Evolutionary conservation across 2,888 invertebrate genomes (phyloP).

Genomic region (Pomacea canaliculata): DNA sequence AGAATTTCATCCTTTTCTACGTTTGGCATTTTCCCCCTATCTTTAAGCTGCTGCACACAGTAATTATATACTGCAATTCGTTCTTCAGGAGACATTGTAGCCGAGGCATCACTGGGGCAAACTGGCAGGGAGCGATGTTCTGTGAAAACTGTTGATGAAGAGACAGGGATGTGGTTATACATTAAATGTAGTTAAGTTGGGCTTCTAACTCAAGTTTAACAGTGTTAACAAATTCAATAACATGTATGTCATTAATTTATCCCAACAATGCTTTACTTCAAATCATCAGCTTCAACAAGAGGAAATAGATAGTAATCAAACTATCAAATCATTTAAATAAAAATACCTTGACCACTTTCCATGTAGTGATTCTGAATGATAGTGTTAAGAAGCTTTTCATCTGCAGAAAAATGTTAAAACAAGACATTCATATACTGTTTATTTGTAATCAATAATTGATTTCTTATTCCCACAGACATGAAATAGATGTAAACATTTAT

Average conservation of each 20-base stretch:
- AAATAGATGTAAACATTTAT: too few species aligned
- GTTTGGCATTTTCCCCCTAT: constrained; percentile 46
- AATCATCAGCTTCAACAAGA: too few species aligned
- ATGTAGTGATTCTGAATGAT: constrained; percentile 44
- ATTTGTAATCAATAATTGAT: too few species aligned
- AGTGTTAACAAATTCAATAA: neutral
- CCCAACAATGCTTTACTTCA: too few species aligned
- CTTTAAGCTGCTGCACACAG: constrained; percentile 52
- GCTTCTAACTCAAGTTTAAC: too few species aligned
- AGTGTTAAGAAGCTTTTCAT: constrained; percentile 48
- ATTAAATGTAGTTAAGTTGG: neutral
- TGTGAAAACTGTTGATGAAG: constrained; percentile 46
- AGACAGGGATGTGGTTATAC: neutral
- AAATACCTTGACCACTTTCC: constrained; percentile 31
- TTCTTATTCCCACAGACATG: too few species aligned
- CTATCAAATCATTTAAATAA: too few species aligned
- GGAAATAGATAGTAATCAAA: too few species aligned
- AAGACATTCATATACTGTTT: neutral
- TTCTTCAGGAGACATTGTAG: constrained; percentile 56
- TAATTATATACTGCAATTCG: constrained; percentile 62
- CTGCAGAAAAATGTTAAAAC: constrained; percentile 36
- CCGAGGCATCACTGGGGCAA: constrained; percentile 52
- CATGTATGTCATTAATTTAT: too few species aligned
- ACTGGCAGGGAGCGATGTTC: constrained; percentile 54
- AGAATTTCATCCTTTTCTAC: constrained; percentile 59